Percentiles rank a stretch among this genome's conserved stretches.
Evolutionary conservation across 2,888 invertebrate species (phyloP).

Genomic region (Athripsodes cinereus): DNA sequence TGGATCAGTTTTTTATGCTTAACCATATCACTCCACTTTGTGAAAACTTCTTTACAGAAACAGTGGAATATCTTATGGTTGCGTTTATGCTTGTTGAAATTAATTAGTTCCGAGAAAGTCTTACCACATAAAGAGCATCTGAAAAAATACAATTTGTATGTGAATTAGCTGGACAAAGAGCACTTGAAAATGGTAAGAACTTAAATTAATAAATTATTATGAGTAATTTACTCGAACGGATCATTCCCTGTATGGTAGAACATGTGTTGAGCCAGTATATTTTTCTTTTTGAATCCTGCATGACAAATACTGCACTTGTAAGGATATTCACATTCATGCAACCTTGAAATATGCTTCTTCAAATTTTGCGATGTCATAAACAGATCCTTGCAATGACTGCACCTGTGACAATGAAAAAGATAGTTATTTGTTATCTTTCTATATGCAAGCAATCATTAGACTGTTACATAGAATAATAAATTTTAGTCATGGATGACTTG

Average conservation of each 20-base stretch:
- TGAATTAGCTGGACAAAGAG: background rate
- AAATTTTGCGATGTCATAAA: conserved; percentile 19
- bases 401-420: background rate
- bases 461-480: too few relatives aligned
- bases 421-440: too few relatives aligned
- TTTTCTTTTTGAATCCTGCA: conserved; percentile 20
- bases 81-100: conserved; percentile 18
- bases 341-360: conserved; percentile 18
- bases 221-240: conserved; percentile 19
- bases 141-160: conserved; percentile 7
- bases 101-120: conserved; percentile 14
- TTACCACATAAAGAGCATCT: conserved; percentile 21
- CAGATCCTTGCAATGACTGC: background rate
- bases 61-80: conserved; percentile 21
- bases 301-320: conserved; percentile 18
- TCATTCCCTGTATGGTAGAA: conserved; percentile 21
- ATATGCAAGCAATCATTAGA: too few relatives aligned
- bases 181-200: background rate
- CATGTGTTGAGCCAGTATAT: conserved; percentile 16
- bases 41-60: conserved; percentile 18
- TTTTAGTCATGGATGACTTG: too few relatives aligned
- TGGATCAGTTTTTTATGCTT: conserved; percentile 20
- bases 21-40: conserved; percentile 18
- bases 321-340: conserved; percentile 14
- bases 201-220: background rate